Base-by-base conservation (phyloP, 2,797 vertebrate species). In the Pachyuromys duprasi region DNA sequence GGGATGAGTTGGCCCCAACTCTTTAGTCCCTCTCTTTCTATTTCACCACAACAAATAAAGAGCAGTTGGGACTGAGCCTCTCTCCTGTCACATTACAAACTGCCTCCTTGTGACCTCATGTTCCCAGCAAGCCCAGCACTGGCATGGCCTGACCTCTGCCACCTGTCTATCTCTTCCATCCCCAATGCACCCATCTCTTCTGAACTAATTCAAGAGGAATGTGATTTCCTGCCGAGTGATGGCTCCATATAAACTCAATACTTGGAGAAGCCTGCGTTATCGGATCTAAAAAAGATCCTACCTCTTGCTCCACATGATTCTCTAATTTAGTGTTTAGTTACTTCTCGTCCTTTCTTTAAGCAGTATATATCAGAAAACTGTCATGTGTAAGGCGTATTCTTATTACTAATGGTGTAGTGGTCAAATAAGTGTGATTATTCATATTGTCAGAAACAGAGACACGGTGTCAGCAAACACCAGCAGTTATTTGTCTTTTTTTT, bases 11-110 rank as follows among this genome's bases (percentile, higher is more conserved):
- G 49, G 45, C 57, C 62, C 89, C 33, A 33, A 87, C 24, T 62
- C 14, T 92, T 57, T 72, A 90, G 79, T 63, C 92, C 82, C 60
- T 91, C 17, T 83, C 42, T 86, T 89, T 74, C 70, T 87, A 49
- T 95, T 89, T 90, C 42, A 90, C 89, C 45, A 15, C 63, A 93
- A 72, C 45, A 83, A 94, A 81, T 80, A 88, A 75, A 88, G 76
- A 78, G 45, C 74, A 62, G 57, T 80, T 1, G 5, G 67, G 31
- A 76, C 26, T 82, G 18, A 45, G 57, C 28, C 93, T 94, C 83
- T 39, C 72, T 95, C 9, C 86, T 93, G 89, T 86, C 74, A 83
- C 45, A 80, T 39, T 79, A 82, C 65, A 79, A 53, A 67, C 75
- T 93, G 31, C 45, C 88, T 90, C 90, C 81, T 89, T 74, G 72